Conservation (phyloP, 2,113 vertebrate genomes). For the Lates calcarifer region DNA sequence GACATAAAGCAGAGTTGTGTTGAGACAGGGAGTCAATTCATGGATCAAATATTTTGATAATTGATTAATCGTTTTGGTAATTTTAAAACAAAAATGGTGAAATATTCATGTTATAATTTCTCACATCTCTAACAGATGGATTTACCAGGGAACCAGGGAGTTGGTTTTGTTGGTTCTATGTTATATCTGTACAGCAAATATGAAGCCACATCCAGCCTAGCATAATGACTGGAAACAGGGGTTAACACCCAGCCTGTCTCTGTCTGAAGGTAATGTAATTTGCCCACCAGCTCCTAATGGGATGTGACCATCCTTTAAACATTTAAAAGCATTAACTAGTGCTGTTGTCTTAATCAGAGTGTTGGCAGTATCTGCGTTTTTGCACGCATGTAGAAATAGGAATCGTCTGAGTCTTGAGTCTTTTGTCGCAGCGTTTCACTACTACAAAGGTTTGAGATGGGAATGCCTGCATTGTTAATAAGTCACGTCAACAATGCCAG, state of each 20-base stretch:
- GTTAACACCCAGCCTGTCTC: not conserved
- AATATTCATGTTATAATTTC: no score
- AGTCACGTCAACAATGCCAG: not conserved
- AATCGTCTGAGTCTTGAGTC: not conserved
- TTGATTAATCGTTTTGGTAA: no score
- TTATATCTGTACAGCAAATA: no score
- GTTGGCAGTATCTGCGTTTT: not conserved
- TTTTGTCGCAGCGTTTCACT: slow-evolving; percentile 11
- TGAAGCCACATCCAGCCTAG: not conserved
- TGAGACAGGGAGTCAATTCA: no score
- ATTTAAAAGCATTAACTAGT: not conserved
- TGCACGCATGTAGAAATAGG: not conserved
- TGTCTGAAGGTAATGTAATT: not conserved
- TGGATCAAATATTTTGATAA: no score
- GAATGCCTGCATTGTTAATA: slow-evolving; percentile 34
- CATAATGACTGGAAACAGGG: not conserved
- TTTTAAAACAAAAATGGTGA: no score
- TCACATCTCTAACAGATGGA: no score
- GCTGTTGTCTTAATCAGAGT: not conserved
- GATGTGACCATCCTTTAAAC: not conserved
- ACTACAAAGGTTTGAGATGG: slow-evolving; percentile 25
- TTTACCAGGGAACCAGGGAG: no score
- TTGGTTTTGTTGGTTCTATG: no score
- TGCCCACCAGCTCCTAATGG: not conserved
- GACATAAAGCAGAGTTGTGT: no score